These are phyloP conservation scores for Aquatica leii DNA, from an alignment of 2,888 invertebrate species.

Conservation along the genomic window DNA sequence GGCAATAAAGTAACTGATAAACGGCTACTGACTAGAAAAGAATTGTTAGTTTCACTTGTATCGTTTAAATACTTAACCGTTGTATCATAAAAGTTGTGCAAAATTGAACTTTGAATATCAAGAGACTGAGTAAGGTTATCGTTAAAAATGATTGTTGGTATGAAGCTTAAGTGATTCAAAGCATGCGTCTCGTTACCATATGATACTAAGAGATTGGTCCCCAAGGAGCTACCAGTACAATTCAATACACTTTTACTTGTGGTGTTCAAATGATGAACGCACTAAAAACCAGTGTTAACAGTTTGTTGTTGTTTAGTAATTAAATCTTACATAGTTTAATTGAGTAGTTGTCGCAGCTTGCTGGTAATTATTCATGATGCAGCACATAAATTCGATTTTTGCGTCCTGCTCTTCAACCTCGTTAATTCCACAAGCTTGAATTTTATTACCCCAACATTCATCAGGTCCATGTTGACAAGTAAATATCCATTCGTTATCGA, in stretches of 20 bases:
- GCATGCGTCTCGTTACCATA: background rate
- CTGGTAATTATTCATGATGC: conserved; percentile 54
- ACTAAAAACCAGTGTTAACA: background rate
- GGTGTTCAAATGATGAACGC: background rate
- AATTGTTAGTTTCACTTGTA: too few relatives aligned
- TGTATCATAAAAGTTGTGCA: background rate
- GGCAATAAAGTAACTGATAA: too few relatives aligned
- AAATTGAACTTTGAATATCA: background rate
- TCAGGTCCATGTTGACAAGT: conserved; percentile 63
- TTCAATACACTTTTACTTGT: background rate
- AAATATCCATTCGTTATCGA: conserved; percentile 52
- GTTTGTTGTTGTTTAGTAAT: background rate
- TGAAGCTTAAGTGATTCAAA: background rate
- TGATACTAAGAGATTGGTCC: background rate
- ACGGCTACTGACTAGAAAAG: too few relatives aligned
- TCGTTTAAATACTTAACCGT: background rate
- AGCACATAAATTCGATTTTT: conserved; percentile 54
- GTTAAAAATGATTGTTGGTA: conserved; percentile 7
- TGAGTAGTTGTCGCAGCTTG: background rate
- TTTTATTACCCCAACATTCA: conserved; percentile 64
- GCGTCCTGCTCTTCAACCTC: conserved; percentile 50
- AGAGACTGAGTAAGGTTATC: background rate
- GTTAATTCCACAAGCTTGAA: conserved; percentile 62
- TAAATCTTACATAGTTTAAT: background rate
- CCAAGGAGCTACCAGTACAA: background rate